Evolutionary conservation across 2,888 invertebrate species (phyloP), one percentile per base, ranked within the genome.

Genomic region (Apantesis nais): DNA sequence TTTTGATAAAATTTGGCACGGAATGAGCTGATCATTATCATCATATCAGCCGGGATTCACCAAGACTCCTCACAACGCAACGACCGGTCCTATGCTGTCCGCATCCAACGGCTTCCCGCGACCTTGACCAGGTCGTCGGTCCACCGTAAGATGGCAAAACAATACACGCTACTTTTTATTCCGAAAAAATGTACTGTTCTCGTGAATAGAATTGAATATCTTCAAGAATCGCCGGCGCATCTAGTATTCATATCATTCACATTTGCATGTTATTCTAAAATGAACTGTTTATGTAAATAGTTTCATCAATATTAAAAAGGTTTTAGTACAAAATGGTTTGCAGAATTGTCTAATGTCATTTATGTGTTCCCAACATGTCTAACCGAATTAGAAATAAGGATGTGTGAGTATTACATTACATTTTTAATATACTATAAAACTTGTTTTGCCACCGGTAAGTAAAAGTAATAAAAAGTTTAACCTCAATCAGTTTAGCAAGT

Each of bases 351-450:
- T 85, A 84, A 84, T 80, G 73, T 79, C 73, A 74, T 68, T 77
- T 80, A 82, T 83, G 83, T 86, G 77, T 82, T 84, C 85, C 88
- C 89, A 87, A 83, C 92, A 92, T 94, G 93, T 89, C 92, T 92
- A 86, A 88, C 87, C 88, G 84, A 82, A 87, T 86, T 85, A 94
- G 93, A 86, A 92, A 86, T 88, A 94, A 94, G 90, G 93, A 94
- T 88, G 88, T 94, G 94, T 94, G 85, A 94, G 94, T 93, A 91
- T 87, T 70, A 55, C 16, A 70, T 66, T 72, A 65, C 58, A 48
- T 66, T 70, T 63, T 72, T 72, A 22, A 66, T 31, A 19, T n/a
- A 31, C 68, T 31, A 58, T 22, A 66, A 31, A 62, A 52, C 41
- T 37, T 68, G 69, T 69, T 69, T 69, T 37, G 62, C 52, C 39